Conservation (phyloP, 1,140 invertebrate species). For the Solen grandis region DNA sequence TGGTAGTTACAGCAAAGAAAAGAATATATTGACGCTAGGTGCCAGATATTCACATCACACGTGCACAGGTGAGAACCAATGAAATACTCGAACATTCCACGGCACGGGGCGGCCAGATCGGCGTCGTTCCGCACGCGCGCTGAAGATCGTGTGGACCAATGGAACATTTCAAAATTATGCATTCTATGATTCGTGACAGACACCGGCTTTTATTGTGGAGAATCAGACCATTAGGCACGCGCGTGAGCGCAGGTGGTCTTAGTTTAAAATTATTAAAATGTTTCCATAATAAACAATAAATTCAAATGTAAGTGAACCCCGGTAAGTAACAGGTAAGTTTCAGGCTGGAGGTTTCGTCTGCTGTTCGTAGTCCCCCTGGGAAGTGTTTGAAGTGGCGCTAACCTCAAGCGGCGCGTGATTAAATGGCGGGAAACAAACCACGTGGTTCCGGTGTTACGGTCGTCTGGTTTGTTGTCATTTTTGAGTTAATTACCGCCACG, state of each 20-base stretch:
- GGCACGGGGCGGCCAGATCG: too few relatives aligned
- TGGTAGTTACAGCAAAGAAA: too few relatives aligned
- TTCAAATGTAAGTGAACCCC: constrained; percentile 50
- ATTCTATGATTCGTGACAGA: not conserved
- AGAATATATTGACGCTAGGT: too few relatives aligned
- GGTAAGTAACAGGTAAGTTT: not conserved
- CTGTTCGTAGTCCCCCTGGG: not conserved
- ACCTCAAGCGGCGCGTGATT: constrained; percentile 23
- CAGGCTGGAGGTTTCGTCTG: not conserved
- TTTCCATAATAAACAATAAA: constrained; percentile 56
- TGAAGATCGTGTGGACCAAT: not conserved
- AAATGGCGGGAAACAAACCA: constrained; percentile 55
- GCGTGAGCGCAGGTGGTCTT: constrained; percentile 35
- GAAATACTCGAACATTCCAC: not conserved
- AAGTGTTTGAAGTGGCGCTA: constrained; percentile 45
- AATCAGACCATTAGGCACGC: not conserved
- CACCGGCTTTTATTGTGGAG: not conserved
- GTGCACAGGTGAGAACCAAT: constrained; percentile 26
- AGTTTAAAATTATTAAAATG: constrained; percentile 45
- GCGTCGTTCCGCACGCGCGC: not conserved
- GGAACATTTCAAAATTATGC: not conserved
- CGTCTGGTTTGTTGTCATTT: constrained; percentile 36
- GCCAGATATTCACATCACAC: too few relatives aligned
- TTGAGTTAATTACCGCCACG: constrained; percentile 40
- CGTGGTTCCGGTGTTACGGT: constrained; percentile 46